phyloP scores from a whole-genome alignment of 2,888 invertebrate species.

The Eupithecia subumbrata region DNA sequence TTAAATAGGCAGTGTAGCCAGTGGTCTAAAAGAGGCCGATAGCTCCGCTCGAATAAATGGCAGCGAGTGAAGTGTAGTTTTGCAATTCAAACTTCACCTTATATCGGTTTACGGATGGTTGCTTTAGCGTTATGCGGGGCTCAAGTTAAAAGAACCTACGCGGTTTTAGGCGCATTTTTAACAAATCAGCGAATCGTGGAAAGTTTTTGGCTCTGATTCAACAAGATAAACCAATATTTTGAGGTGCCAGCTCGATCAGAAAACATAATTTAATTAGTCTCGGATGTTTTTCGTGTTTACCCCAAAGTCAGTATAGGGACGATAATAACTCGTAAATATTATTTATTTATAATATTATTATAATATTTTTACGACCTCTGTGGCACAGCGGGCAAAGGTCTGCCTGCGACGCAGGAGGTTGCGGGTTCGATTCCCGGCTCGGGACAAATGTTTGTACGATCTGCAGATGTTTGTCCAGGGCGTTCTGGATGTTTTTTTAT shows the following conservation, averaged over 20 bases:
- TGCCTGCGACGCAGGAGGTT: too few relatives aligned
- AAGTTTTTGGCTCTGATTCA: not conserved
- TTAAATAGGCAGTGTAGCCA: conserved; percentile 23
- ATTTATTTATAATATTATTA: too few relatives aligned
- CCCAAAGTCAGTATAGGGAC: too few relatives aligned
- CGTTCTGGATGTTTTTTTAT: too few relatives aligned
- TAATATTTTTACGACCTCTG: too few relatives aligned
- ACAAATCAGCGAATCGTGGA: not conserved
- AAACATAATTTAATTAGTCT: too few relatives aligned
- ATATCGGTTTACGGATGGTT: conserved; percentile 77
- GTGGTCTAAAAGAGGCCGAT: conserved; percentile 31
- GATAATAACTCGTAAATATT: too few relatives aligned
- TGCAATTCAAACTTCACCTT: conserved; percentile 79
- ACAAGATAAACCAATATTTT: not conserved
- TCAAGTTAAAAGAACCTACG: conserved; percentile 24
- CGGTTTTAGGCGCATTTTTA: not conserved
- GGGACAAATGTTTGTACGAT: too few relatives aligned
- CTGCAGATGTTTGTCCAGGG: too few relatives aligned
- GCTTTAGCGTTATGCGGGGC: conserved; percentile 51
- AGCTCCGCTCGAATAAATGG: conserved; percentile 45
- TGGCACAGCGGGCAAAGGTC: too few relatives aligned
- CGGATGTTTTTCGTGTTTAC: too few relatives aligned
- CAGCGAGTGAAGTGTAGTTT: conserved; percentile 64
- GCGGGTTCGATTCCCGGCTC: too few relatives aligned
- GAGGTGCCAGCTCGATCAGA: not conserved